These are phyloP conservation scores for Sipha maydis DNA, from an alignment of 2,888 invertebrate genomes.

Conservation along the genomic window DNA sequence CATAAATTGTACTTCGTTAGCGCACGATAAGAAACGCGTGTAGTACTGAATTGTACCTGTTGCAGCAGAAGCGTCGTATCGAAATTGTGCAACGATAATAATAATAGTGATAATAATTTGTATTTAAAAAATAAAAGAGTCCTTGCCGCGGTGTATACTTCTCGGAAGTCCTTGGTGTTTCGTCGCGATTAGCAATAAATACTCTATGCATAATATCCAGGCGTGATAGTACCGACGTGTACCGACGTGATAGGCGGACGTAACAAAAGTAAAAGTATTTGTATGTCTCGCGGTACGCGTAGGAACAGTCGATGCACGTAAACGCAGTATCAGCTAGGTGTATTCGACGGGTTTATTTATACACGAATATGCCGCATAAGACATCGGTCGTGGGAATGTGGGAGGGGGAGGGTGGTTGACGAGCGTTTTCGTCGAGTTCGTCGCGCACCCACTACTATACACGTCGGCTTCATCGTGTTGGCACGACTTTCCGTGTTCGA, in stretches of 20 bases:
- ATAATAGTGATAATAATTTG: neutral
- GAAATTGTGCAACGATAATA: neutral
- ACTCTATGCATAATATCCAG: neutral
- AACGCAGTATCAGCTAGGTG: too few relatives aligned
- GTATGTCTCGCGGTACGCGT: too few relatives aligned
- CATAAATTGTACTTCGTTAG: neutral
- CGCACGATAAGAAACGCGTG: neutral
- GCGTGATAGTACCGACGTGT: neutral
- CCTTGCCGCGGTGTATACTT: neutral
- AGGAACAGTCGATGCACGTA: too few relatives aligned
- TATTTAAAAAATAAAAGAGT: neutral
- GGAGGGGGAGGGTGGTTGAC: too few relatives aligned
- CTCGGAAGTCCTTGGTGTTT: constrained; percentile 1
- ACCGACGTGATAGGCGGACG: neutral
- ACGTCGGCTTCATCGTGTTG: too few relatives aligned
- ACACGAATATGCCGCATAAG: neutral
- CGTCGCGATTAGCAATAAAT: neutral
- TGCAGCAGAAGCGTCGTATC: neutral
- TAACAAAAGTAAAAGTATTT: neutral
- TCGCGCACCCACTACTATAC: too few relatives aligned
- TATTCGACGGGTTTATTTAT: too few relatives aligned
- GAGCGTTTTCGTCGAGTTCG: too few relatives aligned
- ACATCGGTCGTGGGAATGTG: too few relatives aligned
- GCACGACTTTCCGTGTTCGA: too few relatives aligned
- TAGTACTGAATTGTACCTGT: neutral